These are phyloP conservation scores for Leucoraja erinaceus DNA, from an alignment of 2,113 vertebrate genomes.

Conservation along the genomic window DNA sequence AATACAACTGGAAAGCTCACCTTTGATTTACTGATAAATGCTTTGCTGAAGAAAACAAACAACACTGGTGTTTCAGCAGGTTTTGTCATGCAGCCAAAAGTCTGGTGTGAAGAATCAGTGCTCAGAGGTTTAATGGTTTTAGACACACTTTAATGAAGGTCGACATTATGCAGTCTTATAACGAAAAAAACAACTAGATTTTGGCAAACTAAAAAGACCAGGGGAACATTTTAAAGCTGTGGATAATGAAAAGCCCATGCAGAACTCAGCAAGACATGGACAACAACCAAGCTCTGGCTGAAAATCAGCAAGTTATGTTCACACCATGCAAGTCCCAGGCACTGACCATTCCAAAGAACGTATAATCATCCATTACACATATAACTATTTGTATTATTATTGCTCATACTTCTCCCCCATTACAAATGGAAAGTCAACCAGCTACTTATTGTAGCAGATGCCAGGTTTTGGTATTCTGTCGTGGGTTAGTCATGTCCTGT, in stretches of 20 bases:
- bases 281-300: background rate
- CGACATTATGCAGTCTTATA: background rate
- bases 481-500: background rate
- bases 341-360: background rate
- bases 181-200: background rate
- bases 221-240: background rate
- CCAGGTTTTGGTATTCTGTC: background rate
- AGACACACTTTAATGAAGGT: conserved; percentile 47
- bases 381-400: background rate
- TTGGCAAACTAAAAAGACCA: background rate
- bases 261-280: background rate
- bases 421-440: background rate
- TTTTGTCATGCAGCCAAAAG: conserved; percentile 67
- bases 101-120: conserved; percentile 53
- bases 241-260: background rate
- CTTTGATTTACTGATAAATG: conserved; percentile 75
- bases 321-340: background rate
- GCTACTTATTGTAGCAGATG: background rate
- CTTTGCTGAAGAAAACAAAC: conserved; percentile 70
- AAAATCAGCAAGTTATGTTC: background rate
- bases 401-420: background rate
- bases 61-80: conserved; percentile 70
- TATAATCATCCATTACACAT: background rate
- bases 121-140: conserved; percentile 59
- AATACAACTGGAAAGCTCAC: conserved; percentile 66